Evolutionary conservation across 2,797 vertebrate species (phyloP), one percentile per base, ranked within the genome.

Genomic region (Peromyscus eremicus): DNA sequence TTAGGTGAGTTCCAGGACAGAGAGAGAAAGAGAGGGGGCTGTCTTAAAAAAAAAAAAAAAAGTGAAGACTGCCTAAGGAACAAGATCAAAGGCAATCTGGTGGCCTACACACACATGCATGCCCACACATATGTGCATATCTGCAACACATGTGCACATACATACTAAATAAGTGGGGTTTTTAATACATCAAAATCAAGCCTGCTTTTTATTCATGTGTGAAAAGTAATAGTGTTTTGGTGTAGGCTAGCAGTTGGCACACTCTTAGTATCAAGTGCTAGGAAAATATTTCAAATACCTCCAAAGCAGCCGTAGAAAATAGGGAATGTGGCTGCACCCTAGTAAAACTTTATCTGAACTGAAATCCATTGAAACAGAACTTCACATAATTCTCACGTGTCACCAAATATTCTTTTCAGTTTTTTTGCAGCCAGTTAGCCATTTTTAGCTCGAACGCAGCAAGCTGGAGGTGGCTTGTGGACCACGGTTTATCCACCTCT

Each of bases 151-250:
- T 52, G n/a, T 70, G 68, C 25, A 43, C 52, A 60, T 11, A 57
- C 17, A 75, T 75, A 73, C 34, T 73, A 89, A 89, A 46, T 43
- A 75, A 43, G n/a, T 60, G 25, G 10, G 17, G 2, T 40, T 88
- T 82, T 57, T 16, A 88, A 75, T 66, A 32, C 6, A 87, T 14
- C 13, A 5, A 25, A n/a, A 49, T 84, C 49, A 66, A 91, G 8
- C 66, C 73, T 83, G 92, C 55, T 17, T 94, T 96, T 94, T 89
- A 37, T n/a, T 70, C 34, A 64, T 40, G 92, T 81, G 27, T 13
- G 82, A 52, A 75, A 86, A 92, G 86, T 49, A 89, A 64, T 80
- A 23, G 5, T 80, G 25, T 91, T 83, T 89, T 10, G 19, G 0
- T 76, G 49, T 91, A 85, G 29, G 10, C 49, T 91, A 91, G n/a